Percentiles rank a stretch among this genome's conserved stretches.
Conservation (phyloP, 2,113 vertebrate species). For the Melanerpes aurifrons region DNA sequence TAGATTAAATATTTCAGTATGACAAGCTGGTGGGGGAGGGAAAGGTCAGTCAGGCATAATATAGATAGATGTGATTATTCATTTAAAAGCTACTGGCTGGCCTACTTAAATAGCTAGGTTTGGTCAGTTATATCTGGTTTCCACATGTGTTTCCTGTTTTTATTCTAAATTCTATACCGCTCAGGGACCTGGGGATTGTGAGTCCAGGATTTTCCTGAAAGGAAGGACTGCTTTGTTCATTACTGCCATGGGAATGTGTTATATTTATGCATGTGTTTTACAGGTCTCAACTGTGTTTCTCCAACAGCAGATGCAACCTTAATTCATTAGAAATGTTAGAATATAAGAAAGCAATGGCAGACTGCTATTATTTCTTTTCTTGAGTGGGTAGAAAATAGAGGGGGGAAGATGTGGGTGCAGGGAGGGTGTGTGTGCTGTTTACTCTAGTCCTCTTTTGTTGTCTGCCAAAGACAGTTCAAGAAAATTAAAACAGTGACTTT, state of each 20-base stretch:
- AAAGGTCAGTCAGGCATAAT: background rate
- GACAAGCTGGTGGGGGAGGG: background rate
- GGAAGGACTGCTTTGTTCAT: constrained; percentile 84
- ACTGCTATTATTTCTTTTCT: background rate
- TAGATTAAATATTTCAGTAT: background rate
- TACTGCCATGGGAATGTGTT: constrained; percentile 81
- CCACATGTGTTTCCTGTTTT: constrained; percentile 96
- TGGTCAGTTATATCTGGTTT: constrained; percentile 72
- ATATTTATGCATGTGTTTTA: constrained; percentile 77
- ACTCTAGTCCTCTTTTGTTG: background rate
- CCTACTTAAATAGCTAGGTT: constrained; percentile 59
- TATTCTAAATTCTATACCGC: constrained; percentile 73
- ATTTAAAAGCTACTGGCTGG: constrained; percentile 54
- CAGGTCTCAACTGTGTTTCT: constrained; percentile 46
- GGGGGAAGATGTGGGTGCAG: background rate
- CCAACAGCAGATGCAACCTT: constrained; percentile 33
- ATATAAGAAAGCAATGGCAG: background rate
- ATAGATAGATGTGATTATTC: constrained; percentile 46
- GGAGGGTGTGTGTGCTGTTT: background rate
- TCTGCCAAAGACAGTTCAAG: constrained; percentile 15
- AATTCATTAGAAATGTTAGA: constrained; percentile 35
- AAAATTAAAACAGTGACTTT: constrained; percentile 25
- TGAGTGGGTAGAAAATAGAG: background rate
- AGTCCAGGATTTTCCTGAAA: constrained; percentile 85
- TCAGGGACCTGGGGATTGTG: constrained; percentile 66